Evolutionary conservation across 2,888 invertebrate genomes (phyloP).

Genomic region (Andrena hattorfiana): DNA sequence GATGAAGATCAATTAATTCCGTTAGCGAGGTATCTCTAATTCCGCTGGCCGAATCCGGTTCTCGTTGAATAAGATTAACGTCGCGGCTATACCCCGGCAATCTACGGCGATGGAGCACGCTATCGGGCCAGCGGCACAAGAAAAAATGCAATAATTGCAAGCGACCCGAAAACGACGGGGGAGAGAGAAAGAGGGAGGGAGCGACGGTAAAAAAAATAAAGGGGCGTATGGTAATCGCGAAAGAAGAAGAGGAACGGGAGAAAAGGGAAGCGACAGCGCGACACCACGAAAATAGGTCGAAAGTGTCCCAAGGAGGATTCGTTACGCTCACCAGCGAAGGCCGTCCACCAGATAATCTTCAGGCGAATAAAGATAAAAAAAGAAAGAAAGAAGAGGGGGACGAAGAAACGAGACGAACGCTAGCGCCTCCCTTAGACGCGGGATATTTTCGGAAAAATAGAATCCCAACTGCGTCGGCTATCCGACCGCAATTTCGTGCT

Average conservation of each 20-base stretch:
- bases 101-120: constrained; percentile 5
- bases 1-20: constrained; percentile 57
- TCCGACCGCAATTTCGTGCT: constrained; percentile 20
- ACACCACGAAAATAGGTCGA: constrained; percentile 50
- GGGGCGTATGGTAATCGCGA: constrained; percentile 50
- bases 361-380: constrained; percentile 4
- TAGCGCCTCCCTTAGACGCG: neutral
- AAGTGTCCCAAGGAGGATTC: constrained; percentile 59
- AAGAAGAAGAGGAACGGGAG: constrained; percentile 16
- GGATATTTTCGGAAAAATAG: constrained; percentile 39
- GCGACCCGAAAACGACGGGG: constrained; percentile 40
- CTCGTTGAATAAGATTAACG: constrained; percentile 55
- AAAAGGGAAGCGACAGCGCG: constrained; percentile 29
- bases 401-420: constrained; percentile 6
- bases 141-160: constrained; percentile 61
- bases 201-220: constrained; percentile 8
- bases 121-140: neutral
- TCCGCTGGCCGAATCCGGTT: constrained; percentile 14
- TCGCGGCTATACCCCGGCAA: neutral
- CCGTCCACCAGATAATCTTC: constrained; percentile 41
- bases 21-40: constrained; percentile 39
- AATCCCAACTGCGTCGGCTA: constrained; percentile 16
- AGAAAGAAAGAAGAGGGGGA: too few species aligned
- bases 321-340: constrained; percentile 34
- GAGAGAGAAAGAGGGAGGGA: too few species aligned